Base-by-base conservation (phyloP, 2,797 vertebrate genomes). In the Sphenodon punctatus region DNA sequence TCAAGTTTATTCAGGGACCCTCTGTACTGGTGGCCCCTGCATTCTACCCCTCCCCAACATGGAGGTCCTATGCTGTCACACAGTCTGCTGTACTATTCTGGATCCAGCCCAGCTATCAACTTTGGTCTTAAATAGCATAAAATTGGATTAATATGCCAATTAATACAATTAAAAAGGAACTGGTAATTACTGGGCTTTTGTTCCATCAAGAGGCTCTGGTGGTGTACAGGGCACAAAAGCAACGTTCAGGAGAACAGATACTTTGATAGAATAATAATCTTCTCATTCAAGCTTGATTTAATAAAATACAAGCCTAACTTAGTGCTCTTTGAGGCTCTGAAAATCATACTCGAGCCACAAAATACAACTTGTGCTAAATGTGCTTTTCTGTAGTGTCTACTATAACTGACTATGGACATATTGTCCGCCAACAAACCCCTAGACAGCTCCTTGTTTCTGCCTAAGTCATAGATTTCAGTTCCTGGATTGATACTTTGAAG, bases 161-260 rank as follows among this genome's bases (percentile, higher is more conserved):
- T 65, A 69, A 69, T 83, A 83, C 42, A 78, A 85, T 71, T 27
- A 64, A 25, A 64, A 87, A 87, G 43, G 23, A 72, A 67, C 15
- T 61, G 8, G 66, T 39, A 82, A 56, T 84, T 75, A 49, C 25
- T 36, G 61, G 61, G 16, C 32, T 19, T 59, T 0, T 56, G 32
- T 71, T 8, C 10, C 27, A 85, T 38, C 39, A 66, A 60, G 25
- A 46, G 55, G 16, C 56, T 59, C 58, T 63, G 25, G 9, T 43
- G 13, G 79, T 55, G 46, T 36, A 41, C 41, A 41, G 71, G 58
- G 42, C 30, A 23, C 13, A 36, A 46, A 4, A 46, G 25, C 23
- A 38, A 36, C 46, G 43, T 38, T n/a, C 12, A 46, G 30, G 12
- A 45, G 34, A 20, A 58, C 41, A 45, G n/a, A 70, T 22, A 20